Evolutionary conservation across 2,797 vertebrate genomes (phyloP).

Genomic region (Eulemur coronatus): DNA sequence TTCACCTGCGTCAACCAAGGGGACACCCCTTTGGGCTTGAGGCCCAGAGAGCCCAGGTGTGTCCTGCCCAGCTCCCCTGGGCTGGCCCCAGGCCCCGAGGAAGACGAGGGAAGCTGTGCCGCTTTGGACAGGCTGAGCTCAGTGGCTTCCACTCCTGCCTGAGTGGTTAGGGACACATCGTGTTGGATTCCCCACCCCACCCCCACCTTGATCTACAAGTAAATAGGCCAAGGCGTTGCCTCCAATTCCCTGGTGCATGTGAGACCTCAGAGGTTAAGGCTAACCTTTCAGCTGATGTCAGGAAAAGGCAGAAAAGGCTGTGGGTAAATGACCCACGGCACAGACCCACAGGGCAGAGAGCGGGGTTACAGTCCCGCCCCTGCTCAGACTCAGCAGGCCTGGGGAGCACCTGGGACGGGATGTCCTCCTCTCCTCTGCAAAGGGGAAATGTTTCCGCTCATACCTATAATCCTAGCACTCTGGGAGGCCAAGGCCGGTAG

Average conservation of each 20-base stretch:
- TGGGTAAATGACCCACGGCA: accelerated
- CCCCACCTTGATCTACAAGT: background rate
- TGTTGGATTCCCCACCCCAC: background rate
- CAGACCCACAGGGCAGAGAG: background rate
- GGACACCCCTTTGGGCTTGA: too few relatives aligned
- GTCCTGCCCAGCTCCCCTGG: background rate
- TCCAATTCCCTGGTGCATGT: accelerated
- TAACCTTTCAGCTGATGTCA: accelerated
- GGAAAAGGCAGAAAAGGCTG: background rate
- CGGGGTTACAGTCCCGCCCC: too few relatives aligned
- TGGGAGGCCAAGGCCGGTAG: too few relatives aligned
- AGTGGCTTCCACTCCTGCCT: background rate
- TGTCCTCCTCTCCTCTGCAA: background rate
- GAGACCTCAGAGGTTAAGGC: background rate
- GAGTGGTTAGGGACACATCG: background rate
- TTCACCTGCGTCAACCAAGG: background rate
- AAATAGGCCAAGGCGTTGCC: background rate
- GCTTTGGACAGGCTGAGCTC: background rate
- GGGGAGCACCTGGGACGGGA: accelerated
- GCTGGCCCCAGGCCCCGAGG: background rate
- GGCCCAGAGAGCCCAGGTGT: too few relatives aligned
- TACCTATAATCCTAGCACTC: too few relatives aligned
- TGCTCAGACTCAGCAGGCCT: background rate
- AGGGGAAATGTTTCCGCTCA: background rate
- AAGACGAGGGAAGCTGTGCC: accelerated